Percentiles rank a stretch among this genome's conserved stretches.
Conservation (phyloP, 2,888 invertebrate species). For the Creontiades dilutus region DNA sequence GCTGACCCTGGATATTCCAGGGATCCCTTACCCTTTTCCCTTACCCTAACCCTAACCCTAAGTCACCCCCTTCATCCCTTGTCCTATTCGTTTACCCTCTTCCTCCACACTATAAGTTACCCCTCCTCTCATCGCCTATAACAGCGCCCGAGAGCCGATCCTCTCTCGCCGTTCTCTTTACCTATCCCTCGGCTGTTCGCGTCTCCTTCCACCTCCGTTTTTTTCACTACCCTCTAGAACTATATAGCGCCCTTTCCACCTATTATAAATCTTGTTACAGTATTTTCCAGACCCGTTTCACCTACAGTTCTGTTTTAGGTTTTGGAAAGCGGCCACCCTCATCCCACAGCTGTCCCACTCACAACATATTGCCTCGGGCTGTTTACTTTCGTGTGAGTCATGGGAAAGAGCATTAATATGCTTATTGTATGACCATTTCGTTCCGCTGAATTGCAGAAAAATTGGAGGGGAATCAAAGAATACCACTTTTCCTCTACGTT, state of each 20-base stretch:
- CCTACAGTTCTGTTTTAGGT: constrained; percentile 4
- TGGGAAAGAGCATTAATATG: background rate
- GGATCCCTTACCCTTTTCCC: background rate
- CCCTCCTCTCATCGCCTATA: background rate
- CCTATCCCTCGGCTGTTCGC: background rate
- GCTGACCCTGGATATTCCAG: constrained; percentile 20
- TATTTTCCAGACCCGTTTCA: constrained; percentile 37
- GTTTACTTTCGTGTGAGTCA: background rate
- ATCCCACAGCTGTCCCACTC: background rate
- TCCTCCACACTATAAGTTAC: background rate
- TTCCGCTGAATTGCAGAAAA: background rate
- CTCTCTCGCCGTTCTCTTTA: background rate
- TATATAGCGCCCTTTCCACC: constrained; percentile 15
- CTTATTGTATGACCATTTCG: background rate
- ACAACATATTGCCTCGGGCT: background rate
- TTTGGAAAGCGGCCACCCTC: constrained; percentile 30
- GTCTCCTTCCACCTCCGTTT: background rate
- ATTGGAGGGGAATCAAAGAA: background rate
- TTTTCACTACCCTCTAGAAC: background rate
- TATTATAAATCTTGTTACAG: constrained; percentile 46
- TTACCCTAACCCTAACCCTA: background rate
- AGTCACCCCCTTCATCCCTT: constrained; percentile 10
- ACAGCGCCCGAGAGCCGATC: background rate
- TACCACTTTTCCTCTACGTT: background rate
- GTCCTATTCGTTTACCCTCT: background rate